phyloP scores from a whole-genome alignment of 1,140 invertebrate species.

The Sminthurinus signatus region DNA sequence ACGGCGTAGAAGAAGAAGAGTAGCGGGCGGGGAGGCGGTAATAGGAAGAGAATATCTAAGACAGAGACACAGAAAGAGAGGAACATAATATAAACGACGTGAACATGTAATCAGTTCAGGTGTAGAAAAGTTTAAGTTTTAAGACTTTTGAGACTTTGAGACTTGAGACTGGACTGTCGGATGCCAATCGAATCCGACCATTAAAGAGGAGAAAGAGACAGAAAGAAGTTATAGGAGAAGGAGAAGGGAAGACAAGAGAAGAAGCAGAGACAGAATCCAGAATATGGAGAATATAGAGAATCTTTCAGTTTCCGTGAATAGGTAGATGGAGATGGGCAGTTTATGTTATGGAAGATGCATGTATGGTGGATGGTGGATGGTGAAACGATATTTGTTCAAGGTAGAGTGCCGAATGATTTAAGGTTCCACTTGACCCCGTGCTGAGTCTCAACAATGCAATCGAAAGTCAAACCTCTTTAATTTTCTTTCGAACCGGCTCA shows the following conservation, averaged over 20 bases:
- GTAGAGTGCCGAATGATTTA: conserved; percentile 37
- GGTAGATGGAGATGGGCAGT: no score
- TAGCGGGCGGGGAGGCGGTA: no score
- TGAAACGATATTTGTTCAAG: conserved; percentile 40
- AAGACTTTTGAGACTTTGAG: background rate
- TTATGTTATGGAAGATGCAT: conserved; percentile 26
- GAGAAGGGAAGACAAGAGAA: background rate
- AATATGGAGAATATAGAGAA: background rate
- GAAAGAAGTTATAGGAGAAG: no score
- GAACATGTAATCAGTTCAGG: background rate
- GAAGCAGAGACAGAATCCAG: background rate
- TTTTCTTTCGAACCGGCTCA: conserved; percentile 36
- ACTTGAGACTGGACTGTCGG: background rate
- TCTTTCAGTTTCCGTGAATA: conserved; percentile 7
- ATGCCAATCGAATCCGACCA: background rate
- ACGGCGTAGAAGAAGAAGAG: no score
- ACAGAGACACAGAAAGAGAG: no score
- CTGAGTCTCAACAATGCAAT: conserved; percentile 39
- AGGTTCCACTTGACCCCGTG: conserved; percentile 40
- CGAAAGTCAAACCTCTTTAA: conserved; percentile 41
- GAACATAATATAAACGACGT: no score
- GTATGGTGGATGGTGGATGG: no score
- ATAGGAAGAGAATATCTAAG: no score
- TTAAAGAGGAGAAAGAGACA: no score
- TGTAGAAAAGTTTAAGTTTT: conserved; percentile 3